Base-by-base conservation (phyloP, 2,888 invertebrate species). In the Aleiodes alternator region DNA sequence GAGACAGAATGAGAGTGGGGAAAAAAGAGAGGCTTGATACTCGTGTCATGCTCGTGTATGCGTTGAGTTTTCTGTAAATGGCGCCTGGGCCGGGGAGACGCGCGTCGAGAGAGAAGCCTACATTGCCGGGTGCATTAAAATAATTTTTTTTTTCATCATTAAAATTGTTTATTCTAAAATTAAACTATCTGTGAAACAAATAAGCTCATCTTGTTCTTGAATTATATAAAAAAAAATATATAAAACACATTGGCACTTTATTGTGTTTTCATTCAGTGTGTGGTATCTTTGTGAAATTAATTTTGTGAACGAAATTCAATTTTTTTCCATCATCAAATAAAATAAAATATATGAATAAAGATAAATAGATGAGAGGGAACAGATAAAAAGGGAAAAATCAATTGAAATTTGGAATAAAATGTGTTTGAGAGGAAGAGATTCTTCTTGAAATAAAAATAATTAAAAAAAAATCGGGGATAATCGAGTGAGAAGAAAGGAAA, bases 61-160 rank as follows among this genome's bases (percentile, higher is more conserved):
- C 38, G 53, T 68, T 66, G 57, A 64, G 48, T 64, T 73, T 73
- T 73, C 57, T 59, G 73, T 59, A 59, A 73, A 73, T 73, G 69
- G 73, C 57, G 73, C 9, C 31, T 73, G 64, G 55, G 64, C 50
- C 68, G 57, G 59, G 43, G 14, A 56, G 57, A 50, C 57, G 56
- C 59, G 57, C 57, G 43, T 48, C 38, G 57, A 43, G 48, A 48
- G 57, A 43, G 48, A 48, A 14, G 29, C 14, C 56, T 53, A 12
- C n/a, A 61, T 16, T 16, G 43, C 34, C 16, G 23, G n/a, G 1
- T 73, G 16, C 23, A 57, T 48, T 69, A 29, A 31, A 57, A 29
- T 23, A 59, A 23, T 23, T 48, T 16, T 29, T 23, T 48, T 16
- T 29, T 38, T 55, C n/a, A 12, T 23, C 50, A 43, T 34, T 29